These are phyloP conservation scores for Eledone cirrhosa DNA, from an alignment of 2,888 invertebrate genomes.

Conservation along the genomic window DNA sequence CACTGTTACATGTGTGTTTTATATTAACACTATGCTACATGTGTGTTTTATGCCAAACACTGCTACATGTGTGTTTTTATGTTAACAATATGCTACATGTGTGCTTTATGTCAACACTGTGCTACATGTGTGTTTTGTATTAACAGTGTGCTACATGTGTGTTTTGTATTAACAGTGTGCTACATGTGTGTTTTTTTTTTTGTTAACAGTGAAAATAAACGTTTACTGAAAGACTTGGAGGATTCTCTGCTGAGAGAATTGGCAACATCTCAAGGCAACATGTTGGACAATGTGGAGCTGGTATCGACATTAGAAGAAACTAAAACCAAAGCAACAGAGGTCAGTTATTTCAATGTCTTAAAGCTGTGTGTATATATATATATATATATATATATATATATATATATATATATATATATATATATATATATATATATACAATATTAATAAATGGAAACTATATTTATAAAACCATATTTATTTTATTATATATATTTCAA, in stretches of 20 bases:
- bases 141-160: too few relatives aligned
- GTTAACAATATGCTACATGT: too few relatives aligned
- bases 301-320: constrained; percentile 87
- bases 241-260: constrained; percentile 85
- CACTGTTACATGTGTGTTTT: too few relatives aligned
- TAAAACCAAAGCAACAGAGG: constrained; percentile 85
- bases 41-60: too few relatives aligned
- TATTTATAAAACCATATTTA: too few relatives aligned
- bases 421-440: too few relatives aligned
- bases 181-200: background rate
- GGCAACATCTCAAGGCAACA: constrained; percentile 87
- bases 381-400: background rate
- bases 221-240: constrained; percentile 82
- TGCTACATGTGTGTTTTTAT: too few relatives aligned
- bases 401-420: background rate
- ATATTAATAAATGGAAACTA: too few relatives aligned
- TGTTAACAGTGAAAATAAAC: constrained; percentile 77
- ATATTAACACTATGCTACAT: too few relatives aligned
- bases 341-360: constrained; percentile 58
- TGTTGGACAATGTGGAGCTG: constrained; percentile 89
- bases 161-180: background rate
- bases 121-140: too few relatives aligned
- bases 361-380: background rate
- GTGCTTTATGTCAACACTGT: too few relatives aligned
- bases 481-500: too few relatives aligned